Base-by-base conservation (phyloP, 2,888 invertebrate species). In the Baronia brevicornis region DNA sequence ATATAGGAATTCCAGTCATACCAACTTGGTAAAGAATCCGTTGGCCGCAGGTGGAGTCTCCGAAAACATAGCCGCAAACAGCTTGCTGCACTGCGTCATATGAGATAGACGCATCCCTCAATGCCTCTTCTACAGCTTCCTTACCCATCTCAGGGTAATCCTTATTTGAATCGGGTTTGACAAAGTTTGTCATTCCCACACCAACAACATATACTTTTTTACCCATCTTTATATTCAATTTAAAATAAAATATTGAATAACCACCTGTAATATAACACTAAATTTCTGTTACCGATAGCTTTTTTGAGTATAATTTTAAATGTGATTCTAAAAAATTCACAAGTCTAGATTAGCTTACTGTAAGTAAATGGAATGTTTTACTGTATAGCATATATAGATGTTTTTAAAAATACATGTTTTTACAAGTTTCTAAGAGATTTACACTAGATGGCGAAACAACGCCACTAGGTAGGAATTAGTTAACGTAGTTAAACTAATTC, bases 111-210 rank as follows among this genome's bases (percentile, higher is more conserved):
- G 95, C 93, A 84, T 98, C 98, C 8, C 88, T 74, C 3, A 98
- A 73, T 5, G 98, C 98, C 45, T 93, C 94, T 6, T 87, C 86
- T 0, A 97, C 93, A 1, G 98, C 94, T 84, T 98, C 98, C 58
- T 93, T 93, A 6, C 94, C 97, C 89, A 98, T 90, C 49, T 96
- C 92, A 0, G 98, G 98, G 68, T 98, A 99, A 71, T 98, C 98
- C 55, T 91, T 90, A 48, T 92, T 87, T 28, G 90, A 86, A 28
- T 94, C 96, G 23, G 98, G 98, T 73, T 98, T 98, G 59, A 95
- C 93, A 79, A 99, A 99, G 88, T 97, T 97, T 41, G 97, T 97
- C 97, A 98, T 98, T 43, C 97, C 97, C 48, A 97, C 97, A 44
- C 98, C 98, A 55, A 97, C 89, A 31, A 97, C 96, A 73, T 89